A percentile compares a stretch with the other conserved stretches of the same genome.
Conservation (phyloP, 2,113 vertebrate species). For the Cyprinodon variegatus region DNA sequence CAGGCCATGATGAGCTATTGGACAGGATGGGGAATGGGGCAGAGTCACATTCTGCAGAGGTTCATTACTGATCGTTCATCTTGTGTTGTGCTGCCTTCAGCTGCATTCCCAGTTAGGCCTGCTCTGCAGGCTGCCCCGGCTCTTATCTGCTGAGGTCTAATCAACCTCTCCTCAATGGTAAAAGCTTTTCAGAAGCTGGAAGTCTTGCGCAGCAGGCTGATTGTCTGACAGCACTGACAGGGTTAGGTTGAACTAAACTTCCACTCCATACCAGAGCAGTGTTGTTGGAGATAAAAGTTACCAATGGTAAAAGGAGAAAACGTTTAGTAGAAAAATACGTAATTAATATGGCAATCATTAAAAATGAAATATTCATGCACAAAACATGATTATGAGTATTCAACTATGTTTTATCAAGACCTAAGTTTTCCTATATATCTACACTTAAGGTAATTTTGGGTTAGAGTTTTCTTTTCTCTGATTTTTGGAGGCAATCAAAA, state of each 20-base stretch:
- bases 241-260: neutral
- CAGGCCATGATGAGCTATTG: constrained; percentile 63
- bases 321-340: too few relatives aligned
- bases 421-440: too few relatives aligned
- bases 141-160: constrained; percentile 16
- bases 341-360: too few relatives aligned
- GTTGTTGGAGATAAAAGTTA: neutral
- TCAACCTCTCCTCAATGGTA: constrained; percentile 9
- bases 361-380: too few relatives aligned
- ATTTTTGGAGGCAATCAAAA: too few relatives aligned
- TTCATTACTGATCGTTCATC: constrained; percentile 67
- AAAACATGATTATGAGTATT: too few relatives aligned
- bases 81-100: constrained; percentile 54
- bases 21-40: constrained; percentile 50
- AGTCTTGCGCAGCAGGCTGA: constrained; percentile 21
- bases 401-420: too few relatives aligned
- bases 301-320: neutral
- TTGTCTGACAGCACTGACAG: constrained; percentile 27
- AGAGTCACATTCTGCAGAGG: constrained; percentile 45
- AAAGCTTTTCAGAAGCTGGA: constrained; percentile 9
- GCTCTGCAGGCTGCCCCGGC: neutral
- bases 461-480: too few relatives aligned
- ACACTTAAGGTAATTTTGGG: too few relatives aligned
- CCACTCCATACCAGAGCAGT: neutral
- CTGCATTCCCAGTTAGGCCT: constrained; percentile 20